Conservation (phyloP, 2,888 invertebrate species). For the Cloeon dipterum region DNA sequence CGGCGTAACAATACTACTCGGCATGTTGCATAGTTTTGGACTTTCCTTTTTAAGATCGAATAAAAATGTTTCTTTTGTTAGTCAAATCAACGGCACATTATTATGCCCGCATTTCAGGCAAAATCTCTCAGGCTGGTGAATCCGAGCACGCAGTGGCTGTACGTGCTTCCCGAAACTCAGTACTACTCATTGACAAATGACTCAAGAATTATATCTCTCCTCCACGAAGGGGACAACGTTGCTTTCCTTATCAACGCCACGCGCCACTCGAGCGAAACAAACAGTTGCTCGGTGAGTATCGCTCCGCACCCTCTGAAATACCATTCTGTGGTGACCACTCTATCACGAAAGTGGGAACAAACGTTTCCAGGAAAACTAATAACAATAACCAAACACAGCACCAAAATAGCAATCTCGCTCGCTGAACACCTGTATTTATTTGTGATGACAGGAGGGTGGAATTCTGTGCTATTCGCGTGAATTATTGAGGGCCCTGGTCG, state of each 20-base stretch:
- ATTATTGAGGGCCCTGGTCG: conserved; percentile 36
- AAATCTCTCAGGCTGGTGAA: conserved; percentile 39
- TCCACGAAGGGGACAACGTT: conserved; percentile 57
- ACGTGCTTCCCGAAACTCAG: conserved; percentile 39
- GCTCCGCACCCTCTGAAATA: not conserved
- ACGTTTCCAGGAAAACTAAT: not conserved
- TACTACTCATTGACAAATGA: conserved; percentile 12
- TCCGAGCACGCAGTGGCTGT: conserved; percentile 61
- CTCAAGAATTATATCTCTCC: conserved; percentile 27
- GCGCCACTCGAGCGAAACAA: not conserved
- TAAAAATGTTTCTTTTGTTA: not conserved
- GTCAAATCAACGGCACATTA: too few relatives aligned
- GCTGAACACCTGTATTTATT: too few relatives aligned
- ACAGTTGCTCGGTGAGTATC: not conserved
- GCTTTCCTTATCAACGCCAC: conserved; percentile 46
- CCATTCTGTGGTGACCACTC: not conserved
- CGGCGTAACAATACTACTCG: not conserved
- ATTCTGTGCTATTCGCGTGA: conserved; percentile 44
- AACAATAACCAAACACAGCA: too few relatives aligned
- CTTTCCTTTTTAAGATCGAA: too few relatives aligned
- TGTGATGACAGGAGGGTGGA: conserved; percentile 18
- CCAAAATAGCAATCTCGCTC: too few relatives aligned
- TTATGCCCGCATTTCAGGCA: conserved; percentile 24
- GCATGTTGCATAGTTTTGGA: not conserved
- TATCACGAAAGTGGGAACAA: not conserved